Evolutionary conservation across 2,113 vertebrate species (phyloP).

Genomic region (Carettochelys insculpta): DNA sequence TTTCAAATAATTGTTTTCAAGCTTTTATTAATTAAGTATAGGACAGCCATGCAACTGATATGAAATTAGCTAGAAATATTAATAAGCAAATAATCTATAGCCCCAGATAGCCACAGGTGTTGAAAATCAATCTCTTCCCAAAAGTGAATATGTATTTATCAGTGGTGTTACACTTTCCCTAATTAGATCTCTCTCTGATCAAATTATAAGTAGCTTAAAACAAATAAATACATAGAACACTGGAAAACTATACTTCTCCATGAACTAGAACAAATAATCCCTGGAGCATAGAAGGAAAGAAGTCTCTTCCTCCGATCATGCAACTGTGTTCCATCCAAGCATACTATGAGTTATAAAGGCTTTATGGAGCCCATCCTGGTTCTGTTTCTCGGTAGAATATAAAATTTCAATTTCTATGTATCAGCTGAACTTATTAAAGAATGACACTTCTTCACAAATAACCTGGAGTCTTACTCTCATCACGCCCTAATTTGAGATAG

Average conservation of each 20-base stretch:
- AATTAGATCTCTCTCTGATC: not conserved
- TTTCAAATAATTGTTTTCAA: constrained; percentile 38
- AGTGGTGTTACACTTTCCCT: not conserved
- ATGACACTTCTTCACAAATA: not conserved
- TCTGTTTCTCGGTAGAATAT: not conserved
- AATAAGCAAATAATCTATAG: not conserved
- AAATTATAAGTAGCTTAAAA: not conserved
- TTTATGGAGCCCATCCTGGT: not conserved
- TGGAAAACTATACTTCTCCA: not conserved
- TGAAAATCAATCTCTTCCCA: not conserved
- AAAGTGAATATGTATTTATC: not conserved
- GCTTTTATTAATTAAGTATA: constrained; percentile 29
- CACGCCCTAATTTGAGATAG: not conserved
- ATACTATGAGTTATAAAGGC: not conserved
- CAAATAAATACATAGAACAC: not conserved
- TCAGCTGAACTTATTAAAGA: not conserved
- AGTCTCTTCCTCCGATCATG: not conserved
- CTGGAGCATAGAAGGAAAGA: not conserved
- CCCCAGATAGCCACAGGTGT: not conserved
- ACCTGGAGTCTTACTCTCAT: not conserved
- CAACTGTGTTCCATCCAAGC: not conserved
- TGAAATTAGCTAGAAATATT: constrained; percentile 31
- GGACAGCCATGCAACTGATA: constrained; percentile 22
- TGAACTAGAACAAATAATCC: not conserved
- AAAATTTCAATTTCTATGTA: not conserved